Conservation (phyloP, 2,113 vertebrate species). For the Heloderma charlesbogerti region DNA sequence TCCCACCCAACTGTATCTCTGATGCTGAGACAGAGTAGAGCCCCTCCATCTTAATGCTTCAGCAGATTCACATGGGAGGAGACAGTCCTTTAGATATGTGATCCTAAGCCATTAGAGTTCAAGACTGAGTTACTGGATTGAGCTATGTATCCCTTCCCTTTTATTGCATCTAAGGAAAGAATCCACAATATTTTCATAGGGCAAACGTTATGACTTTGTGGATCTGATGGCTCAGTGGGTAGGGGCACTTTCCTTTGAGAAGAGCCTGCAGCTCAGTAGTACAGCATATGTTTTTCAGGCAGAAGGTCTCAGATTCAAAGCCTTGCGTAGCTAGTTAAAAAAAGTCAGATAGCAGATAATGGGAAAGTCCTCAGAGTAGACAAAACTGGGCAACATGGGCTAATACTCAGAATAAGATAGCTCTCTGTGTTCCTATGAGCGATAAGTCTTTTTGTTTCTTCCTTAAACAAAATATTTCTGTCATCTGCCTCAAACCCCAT, state of each 20-base stretch:
- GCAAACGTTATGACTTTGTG: slow-evolving; percentile 6
- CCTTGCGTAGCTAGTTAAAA: background rate
- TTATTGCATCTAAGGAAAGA: background rate
- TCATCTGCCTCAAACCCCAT: background rate
- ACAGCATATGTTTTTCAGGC: background rate
- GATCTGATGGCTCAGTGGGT: background rate
- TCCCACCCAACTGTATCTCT: background rate
- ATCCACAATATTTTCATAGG: background rate
- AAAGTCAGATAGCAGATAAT: background rate
- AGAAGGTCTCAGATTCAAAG: background rate
- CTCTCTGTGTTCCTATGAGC: background rate
- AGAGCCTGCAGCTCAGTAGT: background rate
- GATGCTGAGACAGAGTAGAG: background rate
- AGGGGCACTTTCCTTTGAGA: background rate
- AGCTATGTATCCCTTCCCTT: too few relatives aligned
- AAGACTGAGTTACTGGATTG: background rate
- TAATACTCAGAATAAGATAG: background rate
- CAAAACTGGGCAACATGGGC: background rate
- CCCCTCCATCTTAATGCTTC: background rate
- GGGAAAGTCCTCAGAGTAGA: background rate
- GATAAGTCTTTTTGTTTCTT: background rate
- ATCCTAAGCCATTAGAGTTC: background rate
- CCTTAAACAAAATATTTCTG: background rate
- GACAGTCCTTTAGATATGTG: background rate
- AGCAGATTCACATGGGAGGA: background rate